Base-by-base conservation (phyloP, 2,113 vertebrate genomes). In the Centropus unirufus region DNA sequence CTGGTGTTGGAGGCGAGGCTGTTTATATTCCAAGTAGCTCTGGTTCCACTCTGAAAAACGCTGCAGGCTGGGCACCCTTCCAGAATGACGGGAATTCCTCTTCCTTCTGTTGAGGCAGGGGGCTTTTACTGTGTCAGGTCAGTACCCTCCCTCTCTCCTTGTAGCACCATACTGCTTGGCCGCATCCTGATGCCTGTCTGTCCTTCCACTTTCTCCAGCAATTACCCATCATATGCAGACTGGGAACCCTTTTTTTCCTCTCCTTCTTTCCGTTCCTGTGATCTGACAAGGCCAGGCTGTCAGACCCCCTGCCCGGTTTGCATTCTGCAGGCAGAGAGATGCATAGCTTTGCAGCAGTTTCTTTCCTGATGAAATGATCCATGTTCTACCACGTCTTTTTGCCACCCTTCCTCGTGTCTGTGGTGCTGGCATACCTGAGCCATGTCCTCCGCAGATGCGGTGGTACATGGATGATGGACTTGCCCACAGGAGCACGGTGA, bases 1-100 rank as follows among this genome's bases (percentile, higher is more conserved):
- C 83, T 57, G 76, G 78, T 95, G 93, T 87, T 74, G 83, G 93
- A 95, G 92, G 69, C 3, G 39, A 72, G 79, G 74, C 94, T 90
- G 62, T 91, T 93, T 87, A 86, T 62, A 26, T 80, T 93, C 94
- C 91, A 83, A 72, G 79, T 74, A 22, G 29, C 68, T 93, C 61
- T 81, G 79, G 64, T 94, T 82, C 86, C 7, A 3, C 82, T 74
- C 76, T 86, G 89, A 75, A 89, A 89, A 88, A 80, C 92, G 86
- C 90, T 75, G 87, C 92, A 91, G 88, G 76, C 90, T 83, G 83
- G 91, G 90, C 83, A 24, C 62, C 15, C 21, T 57, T 94, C 73
- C 94, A 94, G 69, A 40, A 63, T 27, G 44, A 57, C 52, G 63
- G 69, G 72, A 57, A 83, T 78, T 92, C 69, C 68, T 86, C 68